Evolutionary conservation across 1,140 invertebrate genomes (phyloP), one percentile per base, ranked within the genome.

Genomic region (Drosophila arizonae): DNA sequence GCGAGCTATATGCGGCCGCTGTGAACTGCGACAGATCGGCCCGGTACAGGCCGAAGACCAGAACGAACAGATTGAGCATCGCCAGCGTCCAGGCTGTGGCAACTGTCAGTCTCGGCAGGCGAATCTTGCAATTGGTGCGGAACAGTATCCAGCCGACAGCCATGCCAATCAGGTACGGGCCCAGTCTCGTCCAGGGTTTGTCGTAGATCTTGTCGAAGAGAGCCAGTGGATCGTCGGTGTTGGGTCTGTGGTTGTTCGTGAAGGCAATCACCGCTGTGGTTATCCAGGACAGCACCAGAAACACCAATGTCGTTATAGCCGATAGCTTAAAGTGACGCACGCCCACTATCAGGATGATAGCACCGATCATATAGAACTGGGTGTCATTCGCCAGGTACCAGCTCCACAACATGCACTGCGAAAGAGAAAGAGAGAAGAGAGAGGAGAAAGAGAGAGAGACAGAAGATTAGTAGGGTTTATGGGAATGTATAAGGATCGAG

Each of bases 361-460:
- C 95, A 33, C 96, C 96, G 28, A 97, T 93, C 21, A 96, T 93
- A 81, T 96, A 97, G 91, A 97, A 97, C 84, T 97, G 96, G 0
- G 96, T 96, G 81, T 97, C 96, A 74, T 97, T 96, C 0, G 96
- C 96, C n/a, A 97, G 91, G 81, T 97, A 97, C 96, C 96, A 97
- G 92, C 96, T 97, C 96, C 96, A 97, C 26, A 96, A 84, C 96
- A 97, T 97, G 81, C 96, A 97, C 96, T 97, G 92, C 11, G 1
- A 0, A 8, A 4, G 30, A 11, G 8, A 51, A 6, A 36, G 28
- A 3, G 1, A 41, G 39, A 6, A 36, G 9, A 1, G 36, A 6
- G 1, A 6, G 9, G 3, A 24, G 15, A 51, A 26, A 36, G 17
- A 6, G 15, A 51, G 36, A 36, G 17, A 6, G 6, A 43, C 4